phyloP scores from a whole-genome alignment of 92 coral and sea anemone genomes.

The Parazoanthus darwini region DNA sequence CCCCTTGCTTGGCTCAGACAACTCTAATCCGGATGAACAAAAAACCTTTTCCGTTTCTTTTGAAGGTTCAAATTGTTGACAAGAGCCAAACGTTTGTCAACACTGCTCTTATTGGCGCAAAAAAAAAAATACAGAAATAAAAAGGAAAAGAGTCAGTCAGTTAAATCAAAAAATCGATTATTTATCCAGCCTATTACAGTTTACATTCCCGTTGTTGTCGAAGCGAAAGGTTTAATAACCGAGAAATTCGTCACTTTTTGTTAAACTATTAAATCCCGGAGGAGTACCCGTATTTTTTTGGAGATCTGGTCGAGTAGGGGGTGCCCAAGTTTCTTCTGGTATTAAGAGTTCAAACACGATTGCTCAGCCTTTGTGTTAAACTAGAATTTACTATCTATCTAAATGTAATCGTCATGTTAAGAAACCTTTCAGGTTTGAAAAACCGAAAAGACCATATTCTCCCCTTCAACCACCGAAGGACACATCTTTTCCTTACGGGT shows the following conservation, averaged over 20 bases:
- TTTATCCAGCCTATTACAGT: not conserved
- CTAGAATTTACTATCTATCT: not conserved
- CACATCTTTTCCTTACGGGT: not conserved
- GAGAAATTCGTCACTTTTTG: not conserved
- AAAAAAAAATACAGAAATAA: no score
- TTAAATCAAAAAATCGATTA: no score
- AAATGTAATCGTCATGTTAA: no score
- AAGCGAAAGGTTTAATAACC: not conserved
- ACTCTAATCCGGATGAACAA: no score
- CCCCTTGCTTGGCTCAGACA: no score
- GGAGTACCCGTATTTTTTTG: not conserved
- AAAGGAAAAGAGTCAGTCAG: not conserved
- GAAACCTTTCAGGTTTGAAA: not conserved
- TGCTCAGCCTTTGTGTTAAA: not conserved
- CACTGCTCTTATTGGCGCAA: no score
- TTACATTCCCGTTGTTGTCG: not conserved
- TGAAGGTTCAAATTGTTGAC: no score
- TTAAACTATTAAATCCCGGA: not conserved
- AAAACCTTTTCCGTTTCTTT: no score
- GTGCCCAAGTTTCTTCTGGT: not conserved
- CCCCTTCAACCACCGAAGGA: not conserved
- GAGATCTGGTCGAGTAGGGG: not conserved
- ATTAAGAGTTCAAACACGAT: not conserved
- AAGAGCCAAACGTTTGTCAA: no score
- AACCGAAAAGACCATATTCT: not conserved